Base-by-base conservation (phyloP, 2,113 vertebrate genomes). In the Coregonus clupeaformis region DNA sequence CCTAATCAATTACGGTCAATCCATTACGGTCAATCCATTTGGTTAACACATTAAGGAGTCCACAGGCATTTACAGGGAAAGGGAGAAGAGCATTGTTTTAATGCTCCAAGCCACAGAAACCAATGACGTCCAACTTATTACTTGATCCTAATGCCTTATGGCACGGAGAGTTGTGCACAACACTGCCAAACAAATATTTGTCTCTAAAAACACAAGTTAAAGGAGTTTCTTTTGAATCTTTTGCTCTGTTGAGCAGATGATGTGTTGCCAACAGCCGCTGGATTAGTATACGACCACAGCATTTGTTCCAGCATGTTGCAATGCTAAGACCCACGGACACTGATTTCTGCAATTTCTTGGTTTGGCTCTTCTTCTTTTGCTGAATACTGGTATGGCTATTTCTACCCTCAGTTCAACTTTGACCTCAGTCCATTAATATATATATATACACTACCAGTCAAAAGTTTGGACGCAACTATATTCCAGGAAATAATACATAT, bases 21-120 rank as follows among this genome's bases (percentile, higher is more conserved):
- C 77, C 81, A 82, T 90, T 91, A n/a, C n/a, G 83, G 90, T 90
- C 91, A 91, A 84, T 89, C 77, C 81, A 82, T 90, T 91, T 90
- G 90, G 88, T 88, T 89, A 72, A 85, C 87, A 86, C 91, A 91
- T 92, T 93, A 92, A 91, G 85, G 90, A 88, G 89, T 92, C 89
- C 85, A 75, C 85, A 88, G 89, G 88, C 93, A 80, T 92, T 92
- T 91, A 84, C 81, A 81, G 87, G 60, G 69, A 84, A 91, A 88
- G 87, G 89, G 86, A 82, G 85, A 88, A 90, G 79, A 85, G 89
- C 89, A 88, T 92, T 90, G 89, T 93, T 92, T 89, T 91, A 93
- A 90, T 90, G 90, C 88, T 89, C 86, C 85, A 87, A 91, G 89
- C 93, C 92, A 90, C 91, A 92, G 87, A 93, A 93, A 91, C 91